A percentile compares a stretch with the other conserved stretches of the same genome.
These are phyloP conservation scores for Charina bottae DNA, from an alignment of 2,113 vertebrate genomes.

Conservation along the genomic window DNA sequence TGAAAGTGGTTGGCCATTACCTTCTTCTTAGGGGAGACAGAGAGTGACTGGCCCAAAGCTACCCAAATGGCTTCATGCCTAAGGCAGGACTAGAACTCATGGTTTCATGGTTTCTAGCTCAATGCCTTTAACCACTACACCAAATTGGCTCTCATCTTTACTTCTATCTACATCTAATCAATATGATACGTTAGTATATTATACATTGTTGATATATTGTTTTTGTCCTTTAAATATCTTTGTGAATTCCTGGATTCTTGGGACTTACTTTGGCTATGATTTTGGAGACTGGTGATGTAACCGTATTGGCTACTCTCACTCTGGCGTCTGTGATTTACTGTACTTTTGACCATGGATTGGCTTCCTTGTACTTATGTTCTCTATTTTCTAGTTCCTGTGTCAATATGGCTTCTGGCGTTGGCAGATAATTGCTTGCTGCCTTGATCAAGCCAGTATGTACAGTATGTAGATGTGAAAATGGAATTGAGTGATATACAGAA, in stretches of 20 bases:
- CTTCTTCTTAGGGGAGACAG: neutral
- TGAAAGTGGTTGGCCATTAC: neutral
- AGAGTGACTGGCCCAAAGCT: neutral
- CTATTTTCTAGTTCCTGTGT: too few species aligned
- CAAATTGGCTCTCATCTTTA: neutral
- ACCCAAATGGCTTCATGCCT: neutral
- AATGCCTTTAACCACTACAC: neutral
- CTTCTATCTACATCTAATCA: neutral
- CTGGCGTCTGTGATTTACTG: too few species aligned
- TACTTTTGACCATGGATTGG: too few species aligned
- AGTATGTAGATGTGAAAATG: neutral
- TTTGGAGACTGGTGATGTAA: neutral
- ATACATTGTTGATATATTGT: neutral
- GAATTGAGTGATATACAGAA: neutral
- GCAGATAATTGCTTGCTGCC: too few species aligned
- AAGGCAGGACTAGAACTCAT: neutral
- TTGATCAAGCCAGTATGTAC: too few species aligned
- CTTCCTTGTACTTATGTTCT: too few species aligned
- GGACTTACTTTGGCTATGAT: neutral
- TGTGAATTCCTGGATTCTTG: neutral
- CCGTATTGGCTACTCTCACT: neutral
- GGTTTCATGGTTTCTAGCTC: neutral
- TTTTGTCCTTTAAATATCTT: neutral
- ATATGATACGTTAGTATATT: neutral
- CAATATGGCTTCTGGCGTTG: too few species aligned